Base-by-base conservation (phyloP, 2,888 invertebrate species). In the Clivina fossor region DNA sequence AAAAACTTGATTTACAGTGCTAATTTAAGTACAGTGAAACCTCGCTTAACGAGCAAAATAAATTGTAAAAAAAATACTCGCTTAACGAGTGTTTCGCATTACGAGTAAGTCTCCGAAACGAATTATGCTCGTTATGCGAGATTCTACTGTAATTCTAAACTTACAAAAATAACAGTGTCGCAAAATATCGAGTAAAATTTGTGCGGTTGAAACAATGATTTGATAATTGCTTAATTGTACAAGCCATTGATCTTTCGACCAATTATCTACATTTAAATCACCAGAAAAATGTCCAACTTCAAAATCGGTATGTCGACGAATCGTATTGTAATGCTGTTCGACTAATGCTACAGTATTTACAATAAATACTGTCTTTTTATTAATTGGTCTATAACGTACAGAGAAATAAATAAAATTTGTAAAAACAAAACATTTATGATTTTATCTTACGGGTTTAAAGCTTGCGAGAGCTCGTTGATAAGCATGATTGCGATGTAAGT, bases 281-380 rank as follows among this genome's bases (percentile, higher is more conserved):
- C 93, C 88, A 43, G 82, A 83, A 66, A 86, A 89, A 2, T 81
- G 78, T 0, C 82, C 85, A 18, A 84, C 84, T 49, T 71, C 75
- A 1, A 87, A 79, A 15, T 81, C 79, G n/a, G 85, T 83, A 48
- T 75, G 78, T 2, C 76, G 73, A 19, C 72, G 66, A 1, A 96
- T 78, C 24, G 82, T 82, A 48, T 77, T 74, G 7, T 82, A 82
- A 74, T 96, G 94, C 69, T 95, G 93, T 0, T 76, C 71, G 0
- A 92, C 90, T 33, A 94, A 74, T 1, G 88, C 83, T 0, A 93
- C 88, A 0, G 88, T 90, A 68, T 90, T 90, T 0, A 90, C 91
- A 4, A 92, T 72, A 65, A 93, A 87, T 59, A 93, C 76, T 1
- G 85, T 85, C 15, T 90, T 76, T 71, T 92, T 90, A 0, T 89